Base-by-base conservation (phyloP, 2,797 vertebrate genomes). In the Pterois miles region DNA sequence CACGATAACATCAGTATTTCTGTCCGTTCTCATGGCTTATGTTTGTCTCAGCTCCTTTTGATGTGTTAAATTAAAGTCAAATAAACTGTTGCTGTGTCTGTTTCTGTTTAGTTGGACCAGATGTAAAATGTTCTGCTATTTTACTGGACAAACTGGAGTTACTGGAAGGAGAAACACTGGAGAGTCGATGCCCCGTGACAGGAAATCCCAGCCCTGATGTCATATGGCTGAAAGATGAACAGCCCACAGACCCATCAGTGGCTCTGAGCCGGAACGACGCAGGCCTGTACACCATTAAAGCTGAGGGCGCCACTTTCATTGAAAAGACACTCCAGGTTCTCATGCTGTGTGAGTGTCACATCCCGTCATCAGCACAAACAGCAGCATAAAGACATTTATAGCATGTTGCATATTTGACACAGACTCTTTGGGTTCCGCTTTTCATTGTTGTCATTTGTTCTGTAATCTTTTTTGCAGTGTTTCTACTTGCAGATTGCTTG, bases 321-420 rank as follows among this genome's bases (percentile, higher is more conserved):
- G 2, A 1, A 8, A 11, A 36, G 11, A 0, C 0, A 0, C 2
- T 85, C 20, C 0, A 0, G 1, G 57, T 94, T 63, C 0, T 1
- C 31, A 84, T 94, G 12, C 40, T 66, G 2, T 93, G 94, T 94
- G 76, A 92, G 93, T 93, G n/a, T 73, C 14, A 31, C 27, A 13
- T 71, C 12, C 16, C 50, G 5, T 65, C 13, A 11, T 43, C 53
- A 58, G 5, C 34, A 25, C 33, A 33, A 68, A 53, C 57, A 43
- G 7, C 16, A 46, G 20, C 29, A 50, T 6, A 4, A 38, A 11
- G 22, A 53, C 23, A 23, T 13, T 52, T 50, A n/a, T 58, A 9
- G n/a, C 11, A 31, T 48, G 27, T 12, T 31, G 25, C 27, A 54
- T 50, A 66, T 38, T 20, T 25, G 25, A 25, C 22, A 54, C 33